Evolutionary conservation across 1,140 invertebrate genomes (phyloP).

Genomic region (Drosophila ananassae): DNA sequence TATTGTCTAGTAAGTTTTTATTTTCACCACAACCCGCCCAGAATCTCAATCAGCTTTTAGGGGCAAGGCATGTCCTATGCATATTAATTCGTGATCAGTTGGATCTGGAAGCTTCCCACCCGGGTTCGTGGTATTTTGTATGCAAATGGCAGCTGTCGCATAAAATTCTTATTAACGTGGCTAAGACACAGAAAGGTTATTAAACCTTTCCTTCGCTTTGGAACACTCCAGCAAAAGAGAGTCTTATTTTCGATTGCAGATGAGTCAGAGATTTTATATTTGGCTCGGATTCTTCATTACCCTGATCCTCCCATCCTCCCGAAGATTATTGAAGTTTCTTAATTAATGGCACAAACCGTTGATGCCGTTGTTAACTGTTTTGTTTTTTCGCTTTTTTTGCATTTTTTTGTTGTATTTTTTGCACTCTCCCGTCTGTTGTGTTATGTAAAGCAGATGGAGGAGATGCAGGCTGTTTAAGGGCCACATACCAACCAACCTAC

Average conservation of each 20-base stretch:
- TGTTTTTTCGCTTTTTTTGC: constrained; percentile 9
- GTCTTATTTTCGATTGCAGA: constrained; percentile 30
- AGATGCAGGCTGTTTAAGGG: constrained; percentile 45
- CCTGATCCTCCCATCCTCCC: too few relatives aligned
- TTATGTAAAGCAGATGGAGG: constrained; percentile 69
- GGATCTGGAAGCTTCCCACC: constrained; percentile 30
- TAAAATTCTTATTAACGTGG: constrained; percentile 79
- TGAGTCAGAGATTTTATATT: constrained; percentile 47
- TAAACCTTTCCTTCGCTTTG: constrained; percentile 59
- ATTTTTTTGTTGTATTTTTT: constrained; percentile 38
- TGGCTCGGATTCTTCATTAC: constrained; percentile 18
- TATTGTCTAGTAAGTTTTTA: constrained; percentile 65
- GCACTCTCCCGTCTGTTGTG: constrained; percentile 41
- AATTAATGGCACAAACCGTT: constrained; percentile 69
- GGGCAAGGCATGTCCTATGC: constrained; percentile 32
- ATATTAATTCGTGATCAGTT: constrained; percentile 41
- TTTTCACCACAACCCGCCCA: constrained; percentile 63
- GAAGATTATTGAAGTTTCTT: constrained; percentile 51
- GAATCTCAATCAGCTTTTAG: constrained; percentile 58
- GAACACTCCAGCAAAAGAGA: constrained; percentile 50
- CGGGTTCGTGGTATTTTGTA: constrained; percentile 30
- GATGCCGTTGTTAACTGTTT: constrained; percentile 56
- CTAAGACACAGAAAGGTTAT: constrained; percentile 74
- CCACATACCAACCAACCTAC: constrained; percentile 30
- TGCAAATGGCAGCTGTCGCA: constrained; percentile 48